These are phyloP conservation scores for Galleria mellonella DNA, from an alignment of 1,140 invertebrate species.

Conservation along the genomic window DNA sequence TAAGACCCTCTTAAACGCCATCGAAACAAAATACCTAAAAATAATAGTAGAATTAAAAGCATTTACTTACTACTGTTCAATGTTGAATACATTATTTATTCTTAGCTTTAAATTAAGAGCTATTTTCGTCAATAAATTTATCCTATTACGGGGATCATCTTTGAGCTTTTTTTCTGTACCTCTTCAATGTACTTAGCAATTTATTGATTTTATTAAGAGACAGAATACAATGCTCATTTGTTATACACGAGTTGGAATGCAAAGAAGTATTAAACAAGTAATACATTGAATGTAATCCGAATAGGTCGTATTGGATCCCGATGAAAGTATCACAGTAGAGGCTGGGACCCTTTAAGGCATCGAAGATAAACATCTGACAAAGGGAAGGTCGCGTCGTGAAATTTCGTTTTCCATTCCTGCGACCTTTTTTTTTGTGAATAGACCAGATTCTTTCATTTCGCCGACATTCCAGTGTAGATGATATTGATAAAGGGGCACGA, in stretches of 20 bases:
- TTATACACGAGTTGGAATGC: no score
- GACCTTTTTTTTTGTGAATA: slow-evolving; percentile 40
- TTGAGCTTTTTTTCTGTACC: slow-evolving; percentile 22
- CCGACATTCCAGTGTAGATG: slow-evolving; percentile 31
- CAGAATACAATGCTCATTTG: no score
- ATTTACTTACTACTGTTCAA: slow-evolving; percentile 3
- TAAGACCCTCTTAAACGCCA: slow-evolving; percentile 3
- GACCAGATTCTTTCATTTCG: slow-evolving; percentile 44
- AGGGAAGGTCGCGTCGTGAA: slow-evolving; percentile 38
- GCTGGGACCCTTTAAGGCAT: slow-evolving; percentile 23
- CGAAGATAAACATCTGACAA: slow-evolving; percentile 43
- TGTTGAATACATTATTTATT: slow-evolving; percentile 13
- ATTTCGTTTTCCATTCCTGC: slow-evolving; percentile 38
- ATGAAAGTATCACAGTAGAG: slow-evolving; percentile 8
- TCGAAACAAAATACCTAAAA: slow-evolving; percentile 9
- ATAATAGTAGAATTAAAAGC: slow-evolving; percentile 20
- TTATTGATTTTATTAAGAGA: no score
- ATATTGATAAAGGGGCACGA: slow-evolving; percentile 41
- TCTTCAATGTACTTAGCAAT: background rate
- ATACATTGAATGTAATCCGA: no score
- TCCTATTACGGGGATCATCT: slow-evolving; percentile 31
- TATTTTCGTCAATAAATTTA: slow-evolving; percentile 36
- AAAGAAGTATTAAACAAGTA: no score
- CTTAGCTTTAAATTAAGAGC: slow-evolving; percentile 21
- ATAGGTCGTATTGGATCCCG: background rate